Conservation (phyloP, 1,140 invertebrate species). For the Drosophila watanabei region DNA sequence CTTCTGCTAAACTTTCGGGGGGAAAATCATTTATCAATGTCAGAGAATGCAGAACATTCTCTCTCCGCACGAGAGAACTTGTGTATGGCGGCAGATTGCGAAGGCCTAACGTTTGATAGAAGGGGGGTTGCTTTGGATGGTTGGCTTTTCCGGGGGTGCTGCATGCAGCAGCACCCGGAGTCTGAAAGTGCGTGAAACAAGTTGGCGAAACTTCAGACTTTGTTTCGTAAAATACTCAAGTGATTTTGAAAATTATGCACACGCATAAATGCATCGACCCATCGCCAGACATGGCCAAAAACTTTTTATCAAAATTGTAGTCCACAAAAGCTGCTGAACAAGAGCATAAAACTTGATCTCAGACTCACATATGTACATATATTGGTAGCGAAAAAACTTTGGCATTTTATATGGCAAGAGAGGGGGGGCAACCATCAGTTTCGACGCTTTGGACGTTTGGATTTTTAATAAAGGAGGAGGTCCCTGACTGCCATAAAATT, state of each 20-base stretch:
- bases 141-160: constrained; percentile 26
- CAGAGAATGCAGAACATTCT: constrained; percentile 71
- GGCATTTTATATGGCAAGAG: background rate
- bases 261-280: constrained; percentile 74
- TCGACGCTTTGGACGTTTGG: too few relatives aligned
- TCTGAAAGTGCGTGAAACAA: constrained; percentile 59
- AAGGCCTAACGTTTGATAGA: constrained; percentile 49
- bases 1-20: constrained; percentile 67
- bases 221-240: constrained; percentile 75
- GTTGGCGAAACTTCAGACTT: constrained; percentile 75
- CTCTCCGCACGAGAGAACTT: constrained; percentile 76
- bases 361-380: background rate
- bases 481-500: background rate
- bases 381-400: constrained; percentile 17
- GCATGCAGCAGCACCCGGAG: constrained; percentile 6
- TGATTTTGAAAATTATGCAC: constrained; percentile 82
- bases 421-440: background rate
- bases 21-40: constrained; percentile 83
- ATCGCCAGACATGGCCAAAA: constrained; percentile 29
- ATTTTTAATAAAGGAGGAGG: background rate
- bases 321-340: constrained; percentile 17
- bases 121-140: constrained; percentile 7
- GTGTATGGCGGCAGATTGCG: constrained; percentile 47
- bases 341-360: constrained; percentile 30
- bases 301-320: constrained; percentile 59